These are phyloP conservation scores for Elmis aenea DNA, from an alignment of 2,888 invertebrate species.

Conservation along the genomic window DNA sequence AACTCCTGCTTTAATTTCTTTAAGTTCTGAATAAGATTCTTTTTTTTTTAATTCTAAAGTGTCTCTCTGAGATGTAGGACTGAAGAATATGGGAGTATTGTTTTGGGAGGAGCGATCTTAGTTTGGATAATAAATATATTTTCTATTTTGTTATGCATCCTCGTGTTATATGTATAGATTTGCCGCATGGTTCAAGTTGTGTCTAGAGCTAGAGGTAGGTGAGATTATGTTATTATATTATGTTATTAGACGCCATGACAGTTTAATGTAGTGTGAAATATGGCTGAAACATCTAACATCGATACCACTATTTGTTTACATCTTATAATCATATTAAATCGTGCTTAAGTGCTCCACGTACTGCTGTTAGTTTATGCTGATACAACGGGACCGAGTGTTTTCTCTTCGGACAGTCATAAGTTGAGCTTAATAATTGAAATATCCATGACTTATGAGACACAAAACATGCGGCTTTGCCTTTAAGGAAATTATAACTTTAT, in stretches of 20 bases:
- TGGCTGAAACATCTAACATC: conserved; percentile 36
- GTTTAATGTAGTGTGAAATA: conserved; percentile 46
- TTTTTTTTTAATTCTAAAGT: too few relatives aligned
- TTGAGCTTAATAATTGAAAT: conserved; percentile 35
- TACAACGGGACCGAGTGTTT: conserved; percentile 16
- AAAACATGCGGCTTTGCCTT: conserved; percentile 25
- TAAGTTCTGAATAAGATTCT: too few relatives aligned
- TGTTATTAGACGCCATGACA: conserved; percentile 44
- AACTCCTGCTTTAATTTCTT: too few relatives aligned
- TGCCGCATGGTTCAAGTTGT: conserved; percentile 14
- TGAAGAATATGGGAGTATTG: too few relatives aligned
- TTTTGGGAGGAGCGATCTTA: too few relatives aligned
- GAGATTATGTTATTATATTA: conserved; percentile 46
- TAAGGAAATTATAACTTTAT: too few relatives aligned
- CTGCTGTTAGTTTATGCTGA: conserved; percentile 18
- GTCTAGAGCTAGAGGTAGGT: conserved; percentile 15
- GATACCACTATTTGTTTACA: conserved; percentile 36
- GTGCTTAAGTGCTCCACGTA: conserved; percentile 7
- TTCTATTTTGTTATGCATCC: too few relatives aligned
- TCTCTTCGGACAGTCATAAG: conserved; percentile 24
- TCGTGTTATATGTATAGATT: too few relatives aligned
- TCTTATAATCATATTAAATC: conserved; percentile 13
- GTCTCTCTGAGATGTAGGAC: too few relatives aligned
- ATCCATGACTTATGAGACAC: conserved; percentile 33
- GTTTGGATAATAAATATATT: too few relatives aligned